Conservation (phyloP, 2,888 invertebrate genomes). For the Erebia aethiops region DNA sequence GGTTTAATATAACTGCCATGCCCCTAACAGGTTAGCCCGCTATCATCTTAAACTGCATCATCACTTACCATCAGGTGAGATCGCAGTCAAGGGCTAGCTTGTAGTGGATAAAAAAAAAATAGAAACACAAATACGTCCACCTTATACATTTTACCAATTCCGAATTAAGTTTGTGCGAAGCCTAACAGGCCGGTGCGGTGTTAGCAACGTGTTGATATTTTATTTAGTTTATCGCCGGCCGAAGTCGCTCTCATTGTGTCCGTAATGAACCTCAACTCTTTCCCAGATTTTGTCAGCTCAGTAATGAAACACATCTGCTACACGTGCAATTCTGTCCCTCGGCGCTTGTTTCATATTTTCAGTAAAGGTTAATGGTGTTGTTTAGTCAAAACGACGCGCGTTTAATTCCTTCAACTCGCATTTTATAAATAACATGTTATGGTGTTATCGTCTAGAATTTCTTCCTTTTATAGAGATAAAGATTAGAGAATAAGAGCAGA, state of each 20-base stretch:
- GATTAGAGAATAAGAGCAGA: too few relatives aligned
- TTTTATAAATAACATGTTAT: conserved; percentile 8
- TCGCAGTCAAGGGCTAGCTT: too few relatives aligned
- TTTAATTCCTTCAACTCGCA: conserved; percentile 18
- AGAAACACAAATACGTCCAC: neutral
- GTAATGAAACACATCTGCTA: conserved; percentile 80
- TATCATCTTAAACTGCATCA: too few relatives aligned
- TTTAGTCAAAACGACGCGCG: conserved; percentile 25
- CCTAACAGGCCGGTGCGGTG: conserved; percentile 61
- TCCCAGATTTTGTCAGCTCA: conserved; percentile 72
- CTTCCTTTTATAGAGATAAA: neutral
- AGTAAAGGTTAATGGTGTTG: conserved; percentile 28
- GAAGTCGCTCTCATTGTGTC: conserved; percentile 59
- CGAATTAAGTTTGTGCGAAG: conserved; percentile 7
- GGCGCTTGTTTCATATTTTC: conserved; percentile 43
- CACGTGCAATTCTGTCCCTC: conserved; percentile 66
- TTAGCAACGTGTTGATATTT: conserved; percentile 76
- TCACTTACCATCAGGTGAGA: too few relatives aligned
- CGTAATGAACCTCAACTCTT: conserved; percentile 73
- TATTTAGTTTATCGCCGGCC: conserved; percentile 71
- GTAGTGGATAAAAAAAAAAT: too few relatives aligned
- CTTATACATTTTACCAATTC: neutral
- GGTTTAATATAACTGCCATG: too few relatives aligned
- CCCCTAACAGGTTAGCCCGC: too few relatives aligned
- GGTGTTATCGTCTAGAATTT: neutral